Conservation (phyloP, 2,797 vertebrate species). For the Takifugu ocellatus region DNA sequence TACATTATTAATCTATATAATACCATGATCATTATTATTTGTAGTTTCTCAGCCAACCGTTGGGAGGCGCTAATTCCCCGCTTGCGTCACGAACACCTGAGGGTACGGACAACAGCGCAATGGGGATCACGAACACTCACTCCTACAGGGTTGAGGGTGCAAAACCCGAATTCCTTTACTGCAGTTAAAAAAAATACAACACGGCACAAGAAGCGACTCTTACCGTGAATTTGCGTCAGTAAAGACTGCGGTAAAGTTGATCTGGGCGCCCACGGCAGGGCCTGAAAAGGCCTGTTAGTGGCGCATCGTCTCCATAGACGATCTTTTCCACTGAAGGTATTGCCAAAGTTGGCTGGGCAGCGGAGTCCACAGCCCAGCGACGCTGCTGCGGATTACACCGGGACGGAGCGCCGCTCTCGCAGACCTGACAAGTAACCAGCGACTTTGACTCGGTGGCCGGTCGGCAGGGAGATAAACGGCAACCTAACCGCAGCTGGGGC, state of each 20-base stretch:
- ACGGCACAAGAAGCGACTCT: background rate
- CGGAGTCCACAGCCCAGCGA: constrained; percentile 31
- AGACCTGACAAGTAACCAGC: constrained; percentile 10
- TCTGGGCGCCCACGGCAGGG: too few species aligned
- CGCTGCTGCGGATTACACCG: constrained; percentile 41
- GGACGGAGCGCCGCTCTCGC: constrained; percentile 19
- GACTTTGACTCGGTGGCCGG: background rate
- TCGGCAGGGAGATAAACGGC: constrained; percentile 7
- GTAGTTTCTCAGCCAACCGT: background rate
- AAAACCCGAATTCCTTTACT: background rate
- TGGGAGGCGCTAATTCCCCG: constrained; percentile 25
- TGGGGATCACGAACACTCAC: constrained; percentile 24
- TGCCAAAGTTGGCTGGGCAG: constrained; percentile 46
- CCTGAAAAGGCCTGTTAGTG: background rate
- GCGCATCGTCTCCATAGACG: background rate
- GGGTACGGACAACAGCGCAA: constrained; percentile 1
- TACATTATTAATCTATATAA: too few species aligned
- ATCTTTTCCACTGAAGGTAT: constrained; percentile 44
- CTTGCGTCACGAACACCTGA: constrained; percentile 20
- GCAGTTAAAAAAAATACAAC: background rate
- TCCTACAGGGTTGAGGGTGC: background rate
- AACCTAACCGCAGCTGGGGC: background rate
- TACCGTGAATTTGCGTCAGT: background rate
- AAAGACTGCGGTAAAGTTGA: too few species aligned
- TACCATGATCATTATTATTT: background rate